A percentile compares a stretch with the other conserved stretches of the same genome.
phyloP scores from a whole-genome alignment of 35 echinoderm and acorn worm species.

The Heliocidaris tuberculata region DNA sequence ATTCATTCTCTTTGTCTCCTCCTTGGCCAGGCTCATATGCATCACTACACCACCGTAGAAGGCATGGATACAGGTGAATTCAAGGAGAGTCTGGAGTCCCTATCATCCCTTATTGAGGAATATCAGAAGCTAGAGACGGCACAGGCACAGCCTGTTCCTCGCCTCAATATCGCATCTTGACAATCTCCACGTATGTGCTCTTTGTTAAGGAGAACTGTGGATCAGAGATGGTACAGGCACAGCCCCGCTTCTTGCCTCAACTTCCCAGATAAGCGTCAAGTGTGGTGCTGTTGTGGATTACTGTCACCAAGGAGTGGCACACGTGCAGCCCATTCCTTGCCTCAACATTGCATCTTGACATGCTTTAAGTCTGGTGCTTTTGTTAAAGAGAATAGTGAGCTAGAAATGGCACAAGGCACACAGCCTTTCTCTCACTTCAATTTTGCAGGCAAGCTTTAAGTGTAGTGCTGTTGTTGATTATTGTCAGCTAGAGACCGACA shows the following conservation, averaged over 20 bases:
- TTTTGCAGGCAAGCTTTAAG: no score
- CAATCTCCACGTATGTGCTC: background rate
- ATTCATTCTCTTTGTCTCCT: conserved; percentile 10
- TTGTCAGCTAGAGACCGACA: no score
- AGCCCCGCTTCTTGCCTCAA: no score
- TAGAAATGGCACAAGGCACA: background rate
- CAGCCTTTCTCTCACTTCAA: no score
- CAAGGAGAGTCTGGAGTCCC: conserved; percentile 81
- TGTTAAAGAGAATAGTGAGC: background rate
- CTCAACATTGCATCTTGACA: conserved; percentile 57
- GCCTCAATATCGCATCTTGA: conserved; percentile 67
- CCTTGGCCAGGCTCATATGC: conserved; percentile 75
- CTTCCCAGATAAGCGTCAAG: no score
- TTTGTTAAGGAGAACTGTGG: background rate
- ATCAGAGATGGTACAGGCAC: no score
- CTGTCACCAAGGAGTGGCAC: background rate
- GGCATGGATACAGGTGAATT: conserved; percentile 84
- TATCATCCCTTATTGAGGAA: conserved; percentile 75
- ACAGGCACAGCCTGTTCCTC: conserved; percentile 56
- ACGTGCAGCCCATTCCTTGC: conserved; percentile 33
- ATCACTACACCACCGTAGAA: conserved; percentile 94
- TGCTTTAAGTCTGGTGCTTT: background rate
- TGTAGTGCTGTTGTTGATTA: no score
- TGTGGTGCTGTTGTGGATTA: no score
- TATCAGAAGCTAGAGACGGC: conserved; percentile 77